phyloP scores from a whole-genome alignment of 2,888 invertebrate genomes.

The Protophormia terraenovae region DNA sequence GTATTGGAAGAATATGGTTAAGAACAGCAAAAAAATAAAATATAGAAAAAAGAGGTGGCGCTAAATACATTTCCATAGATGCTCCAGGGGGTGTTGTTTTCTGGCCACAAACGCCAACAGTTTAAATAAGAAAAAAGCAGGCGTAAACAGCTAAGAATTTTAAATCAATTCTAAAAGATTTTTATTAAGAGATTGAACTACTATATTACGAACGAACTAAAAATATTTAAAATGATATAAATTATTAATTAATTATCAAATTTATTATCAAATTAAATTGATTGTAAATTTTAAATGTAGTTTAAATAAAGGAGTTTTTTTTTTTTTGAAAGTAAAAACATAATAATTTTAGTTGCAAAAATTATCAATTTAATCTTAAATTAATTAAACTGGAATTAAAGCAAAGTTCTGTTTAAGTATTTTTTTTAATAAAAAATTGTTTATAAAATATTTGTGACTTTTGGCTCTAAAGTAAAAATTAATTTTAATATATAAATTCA shows the following conservation, averaged over 20 bases:
- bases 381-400: too few species aligned
- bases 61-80: conserved; percentile 62
- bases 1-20: background rate
- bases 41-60: conserved; percentile 64
- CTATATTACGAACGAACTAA: background rate
- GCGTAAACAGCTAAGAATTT: conserved; percentile 58
- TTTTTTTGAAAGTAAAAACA: too few species aligned
- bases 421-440: too few species aligned
- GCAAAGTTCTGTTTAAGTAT: too few species aligned
- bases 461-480: too few species aligned
- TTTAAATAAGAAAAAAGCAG: conserved; percentile 11
- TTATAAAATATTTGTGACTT: too few species aligned
- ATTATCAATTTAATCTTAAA: too few species aligned
- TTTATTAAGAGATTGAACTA: conserved; percentile 4
- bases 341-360: too few species aligned
- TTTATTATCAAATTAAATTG: background rate
- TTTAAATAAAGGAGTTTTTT: background rate
- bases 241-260: conserved; percentile 12
- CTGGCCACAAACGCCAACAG: background rate
- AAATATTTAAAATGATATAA: background rate
- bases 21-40: background rate
- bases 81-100: conserved; percentile 55
- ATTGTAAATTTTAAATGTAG: background rate
- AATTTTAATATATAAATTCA: too few species aligned
- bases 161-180: conserved; percentile 56